Evolutionary conservation across 2,888 invertebrate genomes (phyloP).

Genomic region (Standfussiana lucernea): DNA sequence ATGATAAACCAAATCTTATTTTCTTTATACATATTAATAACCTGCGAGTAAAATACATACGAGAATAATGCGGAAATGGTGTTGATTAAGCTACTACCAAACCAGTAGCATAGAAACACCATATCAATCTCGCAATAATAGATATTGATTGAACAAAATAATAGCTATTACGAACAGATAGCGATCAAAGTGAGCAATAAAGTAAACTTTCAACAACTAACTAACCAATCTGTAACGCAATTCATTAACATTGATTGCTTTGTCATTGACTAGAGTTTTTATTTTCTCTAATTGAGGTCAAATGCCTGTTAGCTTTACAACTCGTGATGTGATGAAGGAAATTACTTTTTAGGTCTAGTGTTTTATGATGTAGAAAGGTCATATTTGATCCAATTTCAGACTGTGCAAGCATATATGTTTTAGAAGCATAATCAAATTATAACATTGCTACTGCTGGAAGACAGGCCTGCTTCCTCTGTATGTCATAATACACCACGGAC

Average conservation of each 20-base stretch:
- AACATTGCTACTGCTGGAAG: background rate
- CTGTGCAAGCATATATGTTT: background rate
- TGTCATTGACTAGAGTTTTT: slow-evolving; percentile 85
- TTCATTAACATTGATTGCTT: slow-evolving; percentile 85
- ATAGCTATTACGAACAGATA: slow-evolving; percentile 45
- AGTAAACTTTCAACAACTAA: slow-evolving; percentile 59
- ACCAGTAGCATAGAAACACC: slow-evolving; percentile 23
- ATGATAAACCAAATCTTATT: background rate
- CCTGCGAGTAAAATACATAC: background rate
- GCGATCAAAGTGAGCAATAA: slow-evolving; percentile 50
- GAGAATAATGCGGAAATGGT: slow-evolving; percentile 5
- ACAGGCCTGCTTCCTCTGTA: background rate
- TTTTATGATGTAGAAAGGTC: slow-evolving; percentile 69
- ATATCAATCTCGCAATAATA: slow-evolving; percentile 23
- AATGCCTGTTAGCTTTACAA: slow-evolving; percentile 81
- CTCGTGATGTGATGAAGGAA: slow-evolving; percentile 77
- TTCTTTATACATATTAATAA: background rate
- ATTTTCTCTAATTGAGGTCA: slow-evolving; percentile 86
- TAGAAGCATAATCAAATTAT: background rate
- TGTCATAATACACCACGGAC: background rate
- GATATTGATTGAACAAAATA: slow-evolving; percentile 47
- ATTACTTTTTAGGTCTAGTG: slow-evolving; percentile 74
- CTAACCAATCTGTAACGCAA: slow-evolving; percentile 76
- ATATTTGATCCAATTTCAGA: slow-evolving; percentile 27
- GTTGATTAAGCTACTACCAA: slow-evolving; percentile 23